phyloP scores from a whole-genome alignment of 1,140 invertebrate species.

The Anoplophora glabripennis region DNA sequence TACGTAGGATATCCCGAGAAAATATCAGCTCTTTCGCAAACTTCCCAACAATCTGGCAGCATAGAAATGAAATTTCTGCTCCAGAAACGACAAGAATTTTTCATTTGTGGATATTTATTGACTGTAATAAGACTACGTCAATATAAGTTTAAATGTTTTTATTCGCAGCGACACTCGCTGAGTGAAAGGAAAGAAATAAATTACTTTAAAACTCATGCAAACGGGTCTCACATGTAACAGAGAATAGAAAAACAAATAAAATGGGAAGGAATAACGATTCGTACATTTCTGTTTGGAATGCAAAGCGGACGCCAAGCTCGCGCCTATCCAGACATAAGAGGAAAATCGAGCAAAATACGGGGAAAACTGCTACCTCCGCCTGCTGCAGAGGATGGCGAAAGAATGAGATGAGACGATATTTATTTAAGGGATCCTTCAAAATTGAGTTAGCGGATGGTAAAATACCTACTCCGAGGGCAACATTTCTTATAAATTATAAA shows the following conservation, averaged over 20 bases:
- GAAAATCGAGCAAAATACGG: constrained; percentile 8
- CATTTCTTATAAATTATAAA: background rate
- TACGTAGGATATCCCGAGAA: too few species aligned
- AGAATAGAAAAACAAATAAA: constrained; percentile 30
- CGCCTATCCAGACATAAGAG: background rate
- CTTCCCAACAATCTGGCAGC: too few species aligned
- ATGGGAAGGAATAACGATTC: constrained; percentile 7
- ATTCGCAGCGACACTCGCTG: constrained; percentile 3
- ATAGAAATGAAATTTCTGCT: too few species aligned
- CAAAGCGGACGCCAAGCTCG: constrained; percentile 12
- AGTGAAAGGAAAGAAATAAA: constrained; percentile 20
- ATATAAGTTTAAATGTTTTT: constrained; percentile 7
- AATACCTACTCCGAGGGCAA: too few species aligned
- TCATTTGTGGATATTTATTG: constrained; percentile 14
- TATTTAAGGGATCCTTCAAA: too few species aligned
- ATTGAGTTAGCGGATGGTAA: too few species aligned
- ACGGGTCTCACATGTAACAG: constrained; percentile 23
- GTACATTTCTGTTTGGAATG: constrained; percentile 28
- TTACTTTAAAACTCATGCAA: constrained; percentile 22
- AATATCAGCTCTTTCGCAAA: too few species aligned
- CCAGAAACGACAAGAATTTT: constrained; percentile 5
- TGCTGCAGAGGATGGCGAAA: background rate
- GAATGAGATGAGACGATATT: too few species aligned
- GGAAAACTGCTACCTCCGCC: background rate
- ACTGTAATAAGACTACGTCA: background rate